phyloP scores from a whole-genome alignment of 1,140 invertebrate genomes.

The Diabrotica virgifera region DNA sequence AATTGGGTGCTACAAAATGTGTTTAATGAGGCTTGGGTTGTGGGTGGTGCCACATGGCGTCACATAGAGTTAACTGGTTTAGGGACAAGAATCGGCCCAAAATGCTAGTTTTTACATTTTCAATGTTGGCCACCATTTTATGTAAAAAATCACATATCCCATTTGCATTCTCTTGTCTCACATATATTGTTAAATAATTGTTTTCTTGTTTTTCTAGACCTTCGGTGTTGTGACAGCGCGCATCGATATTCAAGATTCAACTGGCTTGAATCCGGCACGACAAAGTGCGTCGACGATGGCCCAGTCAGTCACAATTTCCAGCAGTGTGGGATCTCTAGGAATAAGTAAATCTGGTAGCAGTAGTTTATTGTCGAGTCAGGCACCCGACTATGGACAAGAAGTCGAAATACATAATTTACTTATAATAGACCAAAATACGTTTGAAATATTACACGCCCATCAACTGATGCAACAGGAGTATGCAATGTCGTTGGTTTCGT shows the following conservation, averaged over 20 bases:
- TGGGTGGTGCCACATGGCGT: too few relatives aligned
- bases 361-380: conserved; percentile 27
- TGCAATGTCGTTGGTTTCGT: conserved; percentile 85
- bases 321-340: conserved; percentile 47
- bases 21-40: too few relatives aligned
- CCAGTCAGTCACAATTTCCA: conserved; percentile 54
- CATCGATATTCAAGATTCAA: conserved; percentile 77
- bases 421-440: conserved; percentile 95
- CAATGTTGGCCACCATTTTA: too few relatives aligned
- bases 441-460: conserved; percentile 93
- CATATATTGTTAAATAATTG: background rate
- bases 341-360: conserved; percentile 47
- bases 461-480: conserved; percentile 87
- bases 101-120: too few relatives aligned
- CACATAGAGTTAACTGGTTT: too few relatives aligned
- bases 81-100: too few relatives aligned
- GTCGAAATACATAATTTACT: conserved; percentile 90
- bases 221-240: conserved; percentile 93
- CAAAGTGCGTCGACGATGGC: conserved; percentile 78
- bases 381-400: conserved; percentile 71
- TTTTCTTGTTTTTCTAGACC: conserved; percentile 58
- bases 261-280: conserved; percentile 63
- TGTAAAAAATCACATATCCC: too few relatives aligned
- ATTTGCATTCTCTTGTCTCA: too few relatives aligned
- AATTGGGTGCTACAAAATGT: too few relatives aligned